phyloP scores from a whole-genome alignment of 2,888 invertebrate genomes.

The Tachina grossa region DNA sequence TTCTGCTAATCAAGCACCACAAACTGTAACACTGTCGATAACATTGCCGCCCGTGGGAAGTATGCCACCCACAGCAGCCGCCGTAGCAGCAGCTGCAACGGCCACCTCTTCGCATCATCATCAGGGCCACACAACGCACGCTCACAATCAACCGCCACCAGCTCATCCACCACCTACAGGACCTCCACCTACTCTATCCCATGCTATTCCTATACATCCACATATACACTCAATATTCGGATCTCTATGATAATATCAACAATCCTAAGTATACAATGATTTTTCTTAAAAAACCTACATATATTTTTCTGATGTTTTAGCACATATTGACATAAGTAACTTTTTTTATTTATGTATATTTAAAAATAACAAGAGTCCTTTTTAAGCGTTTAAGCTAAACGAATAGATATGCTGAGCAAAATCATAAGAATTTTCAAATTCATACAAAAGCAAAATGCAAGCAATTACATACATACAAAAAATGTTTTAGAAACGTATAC shows the following conservation, averaged over 20 bases:
- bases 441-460: constrained; percentile 16
- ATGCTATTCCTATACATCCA: constrained; percentile 82
- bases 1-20: constrained; percentile 74
- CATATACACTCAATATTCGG: constrained; percentile 83
- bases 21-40: constrained; percentile 81
- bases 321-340: not conserved
- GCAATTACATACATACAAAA: constrained; percentile 40
- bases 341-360: constrained; percentile 5
- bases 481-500: constrained; percentile 34
- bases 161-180: constrained; percentile 75
- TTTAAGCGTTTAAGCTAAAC: constrained; percentile 49
- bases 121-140: constrained; percentile 71
- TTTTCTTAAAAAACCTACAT: constrained; percentile 43
- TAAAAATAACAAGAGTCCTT: constrained; percentile 43
- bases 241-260: constrained; percentile 83
- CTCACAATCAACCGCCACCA: constrained; percentile 71
- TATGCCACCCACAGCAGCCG: constrained; percentile 76
- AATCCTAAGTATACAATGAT: constrained; percentile 74
- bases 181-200: constrained; percentile 79
- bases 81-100: constrained; percentile 75
- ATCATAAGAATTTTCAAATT: not conserved
- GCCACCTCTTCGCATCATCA: constrained; percentile 73
- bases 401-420: constrained; percentile 43
- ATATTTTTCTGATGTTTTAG: constrained; percentile 29
- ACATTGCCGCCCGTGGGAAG: constrained; percentile 79